Evolutionary conservation across 2,797 vertebrate genomes (phyloP), one percentile per base, ranked within the genome.

Genomic region (Lagorchestes hirsutus): DNA sequence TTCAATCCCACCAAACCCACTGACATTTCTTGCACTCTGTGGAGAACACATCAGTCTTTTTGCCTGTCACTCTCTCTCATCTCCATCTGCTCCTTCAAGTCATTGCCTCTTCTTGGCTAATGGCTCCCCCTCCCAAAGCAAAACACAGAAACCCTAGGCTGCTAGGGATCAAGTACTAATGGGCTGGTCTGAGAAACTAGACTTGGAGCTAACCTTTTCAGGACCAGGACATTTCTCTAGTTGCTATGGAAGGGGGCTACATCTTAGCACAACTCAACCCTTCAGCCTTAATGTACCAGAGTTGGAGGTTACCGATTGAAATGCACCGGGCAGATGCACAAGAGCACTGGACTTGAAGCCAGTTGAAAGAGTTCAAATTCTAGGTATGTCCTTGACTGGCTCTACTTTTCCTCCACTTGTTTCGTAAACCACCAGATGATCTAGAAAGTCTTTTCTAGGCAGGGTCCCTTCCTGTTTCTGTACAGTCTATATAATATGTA

Each of bases 131-230:
- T 34, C 12, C 54, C 1, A 40, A 12, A 18, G 29, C 46, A 67
- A 55, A 52, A 62, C 4, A n/a, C 14, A 12, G 28, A 24, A 34
- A 40, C 4, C 59, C 55, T 57, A 16, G 55, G 92, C 54, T 1
- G 28, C 34, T 90, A 2, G 3, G 12, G 92, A 0, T 6, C 29
- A 87, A 1, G 1, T n/a, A 8, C 0, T 3, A 0, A 5, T 0
- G 55, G 40, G 40, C 52, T 96, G 52, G 90, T 31, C 54, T 54
- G 46, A 4, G 91, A 59, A n/a, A 40, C 18, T 90, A 74, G 54
- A 9, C 58, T 67, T 58, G 55, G 16, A 92, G 55, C 52, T 54
- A 22, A 2, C 14, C 18, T 92, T 93, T 40, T 46, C 74, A 95
- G 54, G 22, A 54, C 82, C 16, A 1, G 29, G 11, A 50, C 5